A percentile compares a stretch with the other conserved stretches of the same genome.
Conservation (phyloP, 30 jellyfish, hydroid and myxozoan genomes). For the Turritopsis rubra region DNA sequence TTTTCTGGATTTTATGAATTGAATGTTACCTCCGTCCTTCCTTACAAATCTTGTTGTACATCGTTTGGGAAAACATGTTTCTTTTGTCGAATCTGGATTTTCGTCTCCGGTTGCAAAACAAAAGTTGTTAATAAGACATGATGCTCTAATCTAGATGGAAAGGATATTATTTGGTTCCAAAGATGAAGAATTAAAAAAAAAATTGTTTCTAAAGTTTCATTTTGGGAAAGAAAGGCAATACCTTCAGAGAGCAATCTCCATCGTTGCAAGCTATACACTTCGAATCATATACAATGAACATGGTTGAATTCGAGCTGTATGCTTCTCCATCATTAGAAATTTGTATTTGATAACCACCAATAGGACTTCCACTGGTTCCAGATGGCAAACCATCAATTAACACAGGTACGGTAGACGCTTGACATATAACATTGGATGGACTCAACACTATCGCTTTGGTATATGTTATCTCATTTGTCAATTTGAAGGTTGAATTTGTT, state of each 20-base stretch:
- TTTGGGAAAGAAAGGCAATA: not conserved
- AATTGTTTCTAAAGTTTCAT: too few relatives aligned
- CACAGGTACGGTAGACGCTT: not conserved
- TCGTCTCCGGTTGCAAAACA: not conserved
- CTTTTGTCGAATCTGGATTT: not conserved
- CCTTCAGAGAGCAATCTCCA: not conserved
- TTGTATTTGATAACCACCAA: slow-evolving; percentile 7
- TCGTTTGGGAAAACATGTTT: not conserved
- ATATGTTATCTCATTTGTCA: not conserved
- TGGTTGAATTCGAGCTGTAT: not conserved
- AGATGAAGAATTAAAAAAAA: too few relatives aligned
- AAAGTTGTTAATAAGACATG: not conserved
- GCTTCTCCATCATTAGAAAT: not conserved
- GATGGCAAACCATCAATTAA: not conserved
- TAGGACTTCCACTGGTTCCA: not conserved
- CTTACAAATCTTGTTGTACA: not conserved
- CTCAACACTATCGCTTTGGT: not conserved
- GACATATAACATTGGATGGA: not conserved
- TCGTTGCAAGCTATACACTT: not conserved
- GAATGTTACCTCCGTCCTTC: not conserved
- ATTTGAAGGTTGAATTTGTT: not conserved
- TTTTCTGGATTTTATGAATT: too few relatives aligned
- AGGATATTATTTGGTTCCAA: too few relatives aligned
- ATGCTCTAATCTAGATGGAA: not conserved
- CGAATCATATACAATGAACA: slow-evolving; percentile 10